Evolutionary conservation across 2,888 invertebrate genomes (phyloP), one percentile per base, ranked within the genome.

Genomic region (Pammene aurita): DNA sequence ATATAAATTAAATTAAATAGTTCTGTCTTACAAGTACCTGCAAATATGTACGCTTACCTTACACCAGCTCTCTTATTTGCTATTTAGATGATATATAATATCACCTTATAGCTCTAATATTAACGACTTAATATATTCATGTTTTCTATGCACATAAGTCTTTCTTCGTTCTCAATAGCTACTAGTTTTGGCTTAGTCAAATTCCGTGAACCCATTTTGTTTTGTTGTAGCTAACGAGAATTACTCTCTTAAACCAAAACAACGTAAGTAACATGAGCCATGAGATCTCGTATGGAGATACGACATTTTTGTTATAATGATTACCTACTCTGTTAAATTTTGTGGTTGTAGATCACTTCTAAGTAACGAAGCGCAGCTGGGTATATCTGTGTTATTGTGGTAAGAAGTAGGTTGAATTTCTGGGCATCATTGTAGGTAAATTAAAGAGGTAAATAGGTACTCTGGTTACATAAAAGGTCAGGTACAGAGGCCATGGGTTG

Each of bases 161-260:
- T 4, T 58, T 58, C 14, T n/a, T 10, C 6, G 14, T 46, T 46
- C n/a, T 2, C 11, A 44, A 42, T 13, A 18, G 18, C 18, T n/a
- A 44, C 11, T 58, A 58, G 44, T 44, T 60, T 57, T 57, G 44
- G 34, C 50, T 2, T 41, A 52, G 62, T 50, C 50, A n/a, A 52
- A 62, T 62, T 62, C 62, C 61, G 9, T 38, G 61, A 61, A 61
- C 16, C 13, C 35, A 13, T 56, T 50, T 60, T 62, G 50, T 52
- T 62, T 61, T 41, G 61, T 5, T 16, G 34, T 60, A n/a, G n/a
- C n/a, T n/a, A 46, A n/a, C 18, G 7, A n/a, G 41, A 62, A 38
- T 18, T 14, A 9, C 4, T 7, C 13, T 42, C 35, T 26, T 0
- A 10, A 34, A 54, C 7, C n/a, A 14, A 14, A 44, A 58, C 4